Evolutionary conservation across 1,140 invertebrate genomes (phyloP), one percentile per base, ranked within the genome.

Genomic region (Rhopalosiphum maidis): DNA sequence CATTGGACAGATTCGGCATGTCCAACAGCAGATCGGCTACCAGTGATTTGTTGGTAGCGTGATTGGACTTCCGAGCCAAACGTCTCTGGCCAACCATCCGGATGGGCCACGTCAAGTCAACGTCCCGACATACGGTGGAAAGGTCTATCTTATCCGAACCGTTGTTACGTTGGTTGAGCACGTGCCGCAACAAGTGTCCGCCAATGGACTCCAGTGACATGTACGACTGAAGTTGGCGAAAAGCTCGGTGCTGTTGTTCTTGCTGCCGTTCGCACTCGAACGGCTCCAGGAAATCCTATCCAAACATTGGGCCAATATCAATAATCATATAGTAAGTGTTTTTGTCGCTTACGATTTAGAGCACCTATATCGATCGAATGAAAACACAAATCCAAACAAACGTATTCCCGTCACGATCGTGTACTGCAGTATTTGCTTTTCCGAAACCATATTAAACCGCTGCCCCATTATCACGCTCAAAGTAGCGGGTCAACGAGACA

Each of bases 1-100:
- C 91, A 22, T 54, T 83, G 6, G 91, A 55, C 46, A 93, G 54
- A 43, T 93, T 86, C 0, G 91, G 91, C 91, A 93, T 93, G 35
- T 93, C 91, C 48, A 93, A 43, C 48, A 93, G 46, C 11, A 85
- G 11, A 83, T 93, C 82, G 37, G 77, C 82, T 25, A 37, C 43
- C 6, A 25, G 30, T 41, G 22, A 18, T 54, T n/a, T 92, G 6
- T 21, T 85, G 3, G 8, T 51, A 1, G 15, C 5, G 35, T 55
- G 7, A 7, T 85, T 54, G 22, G 4, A 86, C 21, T 93, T 93
- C 30, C 82, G 41, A 41, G 89, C 89, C 9, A 43, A 60, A 30
- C 54, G 25, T 30, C 77, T 55, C 8, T 93, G 35, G 35, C 41
- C 1, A 7, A 86, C 82, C 91, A 93, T 86, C 0, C 91, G 48